Conservation (phyloP, 1,140 invertebrate species). For the Brachionus angularis region DNA sequence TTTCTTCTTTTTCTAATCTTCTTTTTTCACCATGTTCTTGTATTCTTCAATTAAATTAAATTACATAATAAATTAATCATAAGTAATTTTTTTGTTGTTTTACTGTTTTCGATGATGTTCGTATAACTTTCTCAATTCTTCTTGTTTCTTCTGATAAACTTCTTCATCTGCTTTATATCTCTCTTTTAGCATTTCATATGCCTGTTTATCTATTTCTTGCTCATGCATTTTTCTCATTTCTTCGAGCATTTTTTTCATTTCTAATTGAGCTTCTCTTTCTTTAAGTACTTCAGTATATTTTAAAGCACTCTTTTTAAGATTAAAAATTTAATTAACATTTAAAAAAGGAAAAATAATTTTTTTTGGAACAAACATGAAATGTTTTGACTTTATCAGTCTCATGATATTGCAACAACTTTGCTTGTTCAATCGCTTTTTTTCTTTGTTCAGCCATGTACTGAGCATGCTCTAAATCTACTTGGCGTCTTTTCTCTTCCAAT, state of each 20-base stretch:
- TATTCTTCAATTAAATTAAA: constrained; percentile 48
- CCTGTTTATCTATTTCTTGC: constrained; percentile 47
- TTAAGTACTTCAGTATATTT: constrained; percentile 57
- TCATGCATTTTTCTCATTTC: constrained; percentile 48
- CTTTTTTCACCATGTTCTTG: constrained; percentile 48
- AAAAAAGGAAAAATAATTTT: background rate
- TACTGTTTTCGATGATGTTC: constrained; percentile 32
- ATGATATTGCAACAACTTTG: constrained; percentile 58
- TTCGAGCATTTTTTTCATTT: constrained; percentile 53
- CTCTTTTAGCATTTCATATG: constrained; percentile 47
- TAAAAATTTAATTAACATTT: background rate
- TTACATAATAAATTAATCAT: background rate
- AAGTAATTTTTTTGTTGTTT: background rate
- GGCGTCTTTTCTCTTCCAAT: constrained; percentile 53
- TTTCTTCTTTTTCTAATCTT: constrained; percentile 47
- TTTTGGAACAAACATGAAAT: constrained; percentile 56
- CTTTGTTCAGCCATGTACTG: constrained; percentile 55
- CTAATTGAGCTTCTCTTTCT: constrained; percentile 58
- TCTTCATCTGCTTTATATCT: constrained; percentile 49
- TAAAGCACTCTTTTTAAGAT: constrained; percentile 53
- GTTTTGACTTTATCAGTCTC: constrained; percentile 57
- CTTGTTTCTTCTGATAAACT: constrained; percentile 48
- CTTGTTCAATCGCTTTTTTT: constrained; percentile 57
- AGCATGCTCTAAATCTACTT: constrained; percentile 56
- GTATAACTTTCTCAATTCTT: constrained; percentile 2